These are phyloP conservation scores for Sarcophaga peregrina DNA, from an alignment of 1,140 invertebrate genomes.

Conservation along the genomic window DNA sequence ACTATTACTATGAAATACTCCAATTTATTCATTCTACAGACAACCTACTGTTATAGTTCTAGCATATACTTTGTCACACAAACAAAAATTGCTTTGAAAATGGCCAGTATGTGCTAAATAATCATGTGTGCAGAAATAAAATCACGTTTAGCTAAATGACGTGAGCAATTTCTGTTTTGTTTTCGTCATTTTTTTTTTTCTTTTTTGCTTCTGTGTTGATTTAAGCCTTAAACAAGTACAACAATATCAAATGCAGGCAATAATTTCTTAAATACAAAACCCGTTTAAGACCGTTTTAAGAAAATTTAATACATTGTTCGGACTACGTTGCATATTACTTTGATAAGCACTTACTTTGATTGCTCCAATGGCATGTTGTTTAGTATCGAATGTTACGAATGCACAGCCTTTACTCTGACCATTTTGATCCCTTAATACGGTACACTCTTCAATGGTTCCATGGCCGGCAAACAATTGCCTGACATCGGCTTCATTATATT, in stretches of 20 bases:
- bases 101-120: conserved; percentile 12
- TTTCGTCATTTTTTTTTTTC: no score
- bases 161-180: conserved; percentile 13
- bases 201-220: no score
- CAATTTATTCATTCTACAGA: no score
- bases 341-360: conserved; percentile 77
- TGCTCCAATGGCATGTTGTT: conserved; percentile 94
- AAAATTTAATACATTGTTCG: not conserved
- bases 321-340: not conserved
- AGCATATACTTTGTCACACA: no score
- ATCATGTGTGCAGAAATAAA: conserved; percentile 23
- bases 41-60: no score
- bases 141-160: conserved; percentile 34
- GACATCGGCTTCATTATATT: conserved; percentile 96
- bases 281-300: no score
- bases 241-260: not conserved
- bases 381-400: conserved; percentile 96
- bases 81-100: not conserved
- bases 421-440: conserved; percentile 92
- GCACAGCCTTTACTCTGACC: conserved; percentile 97
- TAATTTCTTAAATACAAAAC: not conserved
- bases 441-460: conserved; percentile 98
- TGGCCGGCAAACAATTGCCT: conserved; percentile 91
- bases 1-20: no score
- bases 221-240: no score